phyloP scores from a whole-genome alignment of 2,888 invertebrate genomes.

The Mimumesa dahlbomi region DNA sequence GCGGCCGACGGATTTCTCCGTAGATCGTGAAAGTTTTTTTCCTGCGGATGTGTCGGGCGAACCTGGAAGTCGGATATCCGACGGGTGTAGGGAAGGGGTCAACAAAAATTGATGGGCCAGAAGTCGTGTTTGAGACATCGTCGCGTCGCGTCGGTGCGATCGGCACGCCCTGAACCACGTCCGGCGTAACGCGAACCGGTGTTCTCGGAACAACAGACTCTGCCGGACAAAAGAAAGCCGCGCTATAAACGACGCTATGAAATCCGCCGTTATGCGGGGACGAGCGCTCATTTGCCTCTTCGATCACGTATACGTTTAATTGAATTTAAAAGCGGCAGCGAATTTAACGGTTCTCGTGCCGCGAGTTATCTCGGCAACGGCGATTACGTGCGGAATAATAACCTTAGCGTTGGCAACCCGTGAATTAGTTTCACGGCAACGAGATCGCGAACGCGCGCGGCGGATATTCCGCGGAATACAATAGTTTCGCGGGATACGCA shows the following conservation, averaged over 20 bases:
- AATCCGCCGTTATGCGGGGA: conserved; percentile 38
- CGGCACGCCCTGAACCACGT: conserved; percentile 42
- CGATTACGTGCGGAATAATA: background rate
- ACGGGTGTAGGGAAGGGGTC: background rate
- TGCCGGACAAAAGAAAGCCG: conserved; percentile 49
- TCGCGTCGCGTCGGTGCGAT: conserved; percentile 13
- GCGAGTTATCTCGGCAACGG: conserved; percentile 43
- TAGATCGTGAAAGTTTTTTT: background rate
- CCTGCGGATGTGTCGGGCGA: background rate
- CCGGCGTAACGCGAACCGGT: conserved; percentile 37
- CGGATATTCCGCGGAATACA: conserved; percentile 1
- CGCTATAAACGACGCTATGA: conserved; percentile 18
- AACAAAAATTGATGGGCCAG: conserved; percentile 3
- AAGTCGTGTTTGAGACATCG: conserved; percentile 22
- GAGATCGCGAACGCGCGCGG: background rate
- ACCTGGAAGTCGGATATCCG: conserved; percentile 27
- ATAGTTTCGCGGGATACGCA: conserved; percentile 35
- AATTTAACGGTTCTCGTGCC: conserved; percentile 52
- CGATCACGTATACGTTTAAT: conserved; percentile 62
- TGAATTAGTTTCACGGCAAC: too few relatives aligned
- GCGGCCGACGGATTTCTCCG: background rate
- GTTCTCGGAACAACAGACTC: conserved; percentile 44
- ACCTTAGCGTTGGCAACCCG: too few relatives aligned
- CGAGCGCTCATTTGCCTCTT: conserved; percentile 50
- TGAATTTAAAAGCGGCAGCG: conserved; percentile 53